Base-by-base conservation (phyloP, 2,797 vertebrate species). In the Eurystomus glaucurus region DNA sequence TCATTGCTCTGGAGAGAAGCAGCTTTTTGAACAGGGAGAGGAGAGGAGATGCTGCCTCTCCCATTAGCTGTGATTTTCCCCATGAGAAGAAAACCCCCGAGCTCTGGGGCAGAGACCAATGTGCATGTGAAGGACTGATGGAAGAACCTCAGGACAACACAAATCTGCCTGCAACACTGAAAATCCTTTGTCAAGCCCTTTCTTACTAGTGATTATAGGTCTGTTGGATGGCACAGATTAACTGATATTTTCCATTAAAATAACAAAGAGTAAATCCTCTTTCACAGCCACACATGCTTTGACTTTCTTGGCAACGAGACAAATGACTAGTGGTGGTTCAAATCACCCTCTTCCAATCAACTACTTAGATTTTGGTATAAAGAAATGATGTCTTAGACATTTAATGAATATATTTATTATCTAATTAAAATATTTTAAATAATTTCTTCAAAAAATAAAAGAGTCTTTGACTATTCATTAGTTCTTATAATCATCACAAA, bases 211-310 rank as follows among this genome's bases (percentile, higher is more conserved):
- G 85, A 88, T 86, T 84, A 58, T 9, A 75, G 61, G 48, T 76
- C 75, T 91, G 68, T 60, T 79, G 94, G 76, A 90, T 87, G 79
- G 52, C 8, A 23, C 61, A 62, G 70, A 83, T 41, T 91, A 92
- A 58, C 51, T 61, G 75, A 69, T 58, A 54, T 61, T 78, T 90
- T 83, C 8, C 51, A 75, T 52, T 82, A 70, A 50, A 78, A 54
- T 28, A 76, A 64, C 75, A 65, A 61, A 6, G 69, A 69, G 65
- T 31, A 92, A 96, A 93, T 93, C 85, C 82, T 86, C 76, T 79
- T 84, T 93, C 62, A 54, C 5, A 51, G 66, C n/a, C 3, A 3
- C 28, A 68, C 31, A 31, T 0, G 0, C 77, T 93, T 81, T 65
- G 62, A 69, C 41, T 35, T 57, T 23, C 23, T 58, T 35, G 23